Evolutionary conservation across 2,888 invertebrate genomes (phyloP), one percentile per base, ranked within the genome.

Genomic region (Xestia c-nigrum): DNA sequence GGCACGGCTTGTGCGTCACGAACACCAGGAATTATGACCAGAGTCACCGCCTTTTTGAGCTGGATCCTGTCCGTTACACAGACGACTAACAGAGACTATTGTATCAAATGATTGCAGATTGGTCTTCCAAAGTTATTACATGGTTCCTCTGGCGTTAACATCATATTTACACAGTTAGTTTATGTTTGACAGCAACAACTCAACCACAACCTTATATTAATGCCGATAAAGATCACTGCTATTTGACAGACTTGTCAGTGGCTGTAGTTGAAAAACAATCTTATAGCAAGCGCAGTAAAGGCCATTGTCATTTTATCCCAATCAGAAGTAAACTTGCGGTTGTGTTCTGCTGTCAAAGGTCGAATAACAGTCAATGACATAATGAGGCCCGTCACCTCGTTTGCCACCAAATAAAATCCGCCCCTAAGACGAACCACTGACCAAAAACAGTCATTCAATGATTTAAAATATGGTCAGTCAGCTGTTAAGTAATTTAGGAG

Each of bases 1-100:
- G 98, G 98, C 9, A 69, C 77, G 0, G 94, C 85, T 72, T 98
- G 98, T 88, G 98, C 96, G 0, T 88, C 94, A 0, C 68, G 55
- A 0, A 75, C 72, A 5, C 97, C 98, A 0, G 97, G 96, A 3
- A 90, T 97, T 16, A 97, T 97, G 91, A 97, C 97, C 0, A 93
- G 97, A 40, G 94, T 98, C 0, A 95, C 97, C 0, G 88, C 94
- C 0, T 94, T 95, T 78, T 83, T 98, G 0, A 76, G 94, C 61
- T 98, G 98, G 98, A 97, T 98, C 38, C 69, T 89, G 0, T 86
- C 79, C 19, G 94, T 93, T 0, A 90, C 94, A 0, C 91, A 0
- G 10, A 9, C 19, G 14, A 2, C 0, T 0, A 1, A 81, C 67
- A 0, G 69, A 31, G 2, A 80, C 3, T 96, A 91, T 79, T 96